phyloP scores from a whole-genome alignment of 2,797 vertebrate species.

The Okamejei kenojei region DNA sequence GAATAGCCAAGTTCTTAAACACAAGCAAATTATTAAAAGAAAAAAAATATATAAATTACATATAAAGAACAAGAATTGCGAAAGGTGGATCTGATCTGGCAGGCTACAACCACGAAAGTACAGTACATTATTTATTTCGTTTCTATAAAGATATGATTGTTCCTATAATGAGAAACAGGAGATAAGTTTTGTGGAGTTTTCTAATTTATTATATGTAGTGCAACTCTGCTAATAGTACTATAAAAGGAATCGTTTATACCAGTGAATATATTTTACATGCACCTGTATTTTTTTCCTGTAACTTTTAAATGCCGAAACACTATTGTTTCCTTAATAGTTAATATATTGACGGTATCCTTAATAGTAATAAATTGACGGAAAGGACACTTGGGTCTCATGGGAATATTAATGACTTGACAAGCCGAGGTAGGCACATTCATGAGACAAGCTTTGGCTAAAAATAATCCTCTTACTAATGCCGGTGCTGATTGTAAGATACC shows the following conservation, averaged over 20 bases:
- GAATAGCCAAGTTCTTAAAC: neutral
- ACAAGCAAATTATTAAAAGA: neutral
- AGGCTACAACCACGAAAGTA: neutral
- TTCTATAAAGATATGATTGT: neutral
- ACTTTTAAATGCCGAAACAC: neutral
- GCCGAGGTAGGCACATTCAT: neutral
- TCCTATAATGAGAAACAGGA: neutral
- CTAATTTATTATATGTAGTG: neutral
- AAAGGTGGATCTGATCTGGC: neutral
- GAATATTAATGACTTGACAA: neutral
- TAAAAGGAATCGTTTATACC: neutral
- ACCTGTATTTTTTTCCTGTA: neutral
- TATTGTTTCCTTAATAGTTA: neutral
- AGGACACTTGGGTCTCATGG: neutral
- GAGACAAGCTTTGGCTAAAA: neutral
- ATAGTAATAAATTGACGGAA: neutral
- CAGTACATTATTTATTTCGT: neutral
- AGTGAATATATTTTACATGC: neutral
- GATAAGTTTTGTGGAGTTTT: neutral
- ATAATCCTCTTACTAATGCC: neutral
- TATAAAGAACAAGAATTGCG: constrained; percentile 1
- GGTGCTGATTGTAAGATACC: neutral
- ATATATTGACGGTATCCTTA: neutral
- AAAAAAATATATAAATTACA: neutral
- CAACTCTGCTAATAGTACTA: neutral